Conservation (phyloP, 1,140 invertebrate species). For the Drosophila pseudoobscura region DNA sequence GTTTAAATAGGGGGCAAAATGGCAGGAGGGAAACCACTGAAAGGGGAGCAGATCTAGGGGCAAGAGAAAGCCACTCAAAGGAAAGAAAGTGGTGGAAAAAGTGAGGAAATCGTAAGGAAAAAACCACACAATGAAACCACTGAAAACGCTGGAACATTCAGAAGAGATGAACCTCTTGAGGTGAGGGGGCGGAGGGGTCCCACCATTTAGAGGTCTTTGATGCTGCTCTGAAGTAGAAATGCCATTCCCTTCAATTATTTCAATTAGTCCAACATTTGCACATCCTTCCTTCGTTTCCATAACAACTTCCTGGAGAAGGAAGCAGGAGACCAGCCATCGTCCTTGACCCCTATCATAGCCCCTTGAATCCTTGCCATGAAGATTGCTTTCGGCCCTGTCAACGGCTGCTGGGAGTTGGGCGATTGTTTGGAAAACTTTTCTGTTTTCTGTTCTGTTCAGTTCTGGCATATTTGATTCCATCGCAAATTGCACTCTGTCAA, state of each 20-base stretch:
- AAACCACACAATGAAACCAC: neutral
- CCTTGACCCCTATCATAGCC: constrained; percentile 21
- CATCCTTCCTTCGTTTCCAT: constrained; percentile 28
- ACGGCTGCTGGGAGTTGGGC: neutral
- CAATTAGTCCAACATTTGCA: constrained; percentile 42
- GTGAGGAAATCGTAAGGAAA: neutral
- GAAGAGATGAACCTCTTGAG: too few relatives aligned
- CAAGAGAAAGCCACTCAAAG: too few relatives aligned
- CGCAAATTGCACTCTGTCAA: constrained; percentile 52
- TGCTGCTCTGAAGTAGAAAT: neutral
- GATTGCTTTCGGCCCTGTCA: neutral
- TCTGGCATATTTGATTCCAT: constrained; percentile 73
- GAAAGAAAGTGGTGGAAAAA: too few relatives aligned
- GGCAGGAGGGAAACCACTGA: too few relatives aligned
- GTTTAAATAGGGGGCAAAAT: neutral
- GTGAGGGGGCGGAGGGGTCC: too few relatives aligned
- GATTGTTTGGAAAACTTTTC: constrained; percentile 28
- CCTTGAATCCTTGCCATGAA: neutral
- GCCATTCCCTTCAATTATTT: constrained; percentile 45
- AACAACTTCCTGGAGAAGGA: constrained; percentile 35
- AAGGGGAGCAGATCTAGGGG: too few relatives aligned
- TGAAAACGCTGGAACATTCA: too few relatives aligned
- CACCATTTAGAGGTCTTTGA: constrained; percentile 17
- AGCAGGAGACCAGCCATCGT: constrained; percentile 11
- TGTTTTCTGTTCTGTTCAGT: neutral